A percentile compares a stretch with the other conserved stretches of the same genome.
phyloP scores from a whole-genome alignment of 92 coral and sea anemone species.

The Siderastrea siderea region DNA sequence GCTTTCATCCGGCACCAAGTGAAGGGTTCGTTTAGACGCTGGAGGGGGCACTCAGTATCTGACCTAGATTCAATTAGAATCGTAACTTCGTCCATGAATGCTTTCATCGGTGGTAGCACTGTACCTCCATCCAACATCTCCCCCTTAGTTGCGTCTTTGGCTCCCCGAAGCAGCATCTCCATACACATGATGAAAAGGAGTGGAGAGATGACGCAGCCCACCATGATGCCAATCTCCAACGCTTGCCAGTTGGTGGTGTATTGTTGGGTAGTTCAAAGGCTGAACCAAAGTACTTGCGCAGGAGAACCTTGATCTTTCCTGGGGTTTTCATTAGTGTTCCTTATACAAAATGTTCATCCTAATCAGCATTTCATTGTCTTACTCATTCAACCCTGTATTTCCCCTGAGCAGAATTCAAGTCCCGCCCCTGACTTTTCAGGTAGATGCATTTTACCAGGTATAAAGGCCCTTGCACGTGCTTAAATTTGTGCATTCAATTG shows the following conservation, averaged over 20 bases:
- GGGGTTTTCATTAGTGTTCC: background rate
- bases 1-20: background rate
- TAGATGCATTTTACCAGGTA: too few relatives aligned
- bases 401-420: too few relatives aligned
- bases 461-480: too few relatives aligned
- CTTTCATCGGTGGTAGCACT: constrained; percentile 27
- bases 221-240: constrained; percentile 10
- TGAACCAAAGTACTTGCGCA: constrained; percentile 20
- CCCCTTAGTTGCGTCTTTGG: constrained; percentile 27
- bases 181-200: constrained; percentile 32
- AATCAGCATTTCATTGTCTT: too few relatives aligned
- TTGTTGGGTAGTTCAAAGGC: background rate
- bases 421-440: too few relatives aligned
- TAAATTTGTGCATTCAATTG: too few relatives aligned
- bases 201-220: constrained; percentile 26
- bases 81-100: background rate
- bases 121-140: constrained; percentile 13
- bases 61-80: too few relatives aligned
- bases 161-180: constrained; percentile 14
- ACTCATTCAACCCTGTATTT: too few relatives aligned
- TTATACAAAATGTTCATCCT: too few relatives aligned
- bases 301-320: constrained; percentile 9
- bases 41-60: too few relatives aligned
- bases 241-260: constrained; percentile 17
- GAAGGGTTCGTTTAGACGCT: background rate